These are phyloP conservation scores for Drosophila nikananu DNA, from an alignment of 1,140 invertebrate genomes.

Conservation along the genomic window DNA sequence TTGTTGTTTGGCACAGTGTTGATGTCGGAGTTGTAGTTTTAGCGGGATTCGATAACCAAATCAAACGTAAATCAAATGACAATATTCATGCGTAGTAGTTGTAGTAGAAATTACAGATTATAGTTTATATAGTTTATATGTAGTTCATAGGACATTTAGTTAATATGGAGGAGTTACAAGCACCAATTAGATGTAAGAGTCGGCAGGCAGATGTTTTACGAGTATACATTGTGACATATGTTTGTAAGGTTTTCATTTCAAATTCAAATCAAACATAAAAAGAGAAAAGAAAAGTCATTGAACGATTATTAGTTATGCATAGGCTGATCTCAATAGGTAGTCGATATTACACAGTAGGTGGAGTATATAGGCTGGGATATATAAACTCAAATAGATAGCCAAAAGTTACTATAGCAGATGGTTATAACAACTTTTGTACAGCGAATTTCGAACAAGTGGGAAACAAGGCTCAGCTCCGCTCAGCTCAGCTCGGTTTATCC, in stretches of 20 bases:
- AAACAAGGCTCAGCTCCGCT: slow-evolving; percentile 1
- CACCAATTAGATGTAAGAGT: slow-evolving; percentile 79
- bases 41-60: slow-evolving; percentile 54
- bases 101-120: slow-evolving; percentile 30
- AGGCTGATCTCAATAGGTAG: slow-evolving; percentile 66
- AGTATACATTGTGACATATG: slow-evolving; percentile 74
- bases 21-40: slow-evolving; percentile 50
- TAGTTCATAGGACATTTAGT: slow-evolving; percentile 27
- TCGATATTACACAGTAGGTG: slow-evolving; percentile 59
- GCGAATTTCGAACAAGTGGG: slow-evolving; percentile 52
- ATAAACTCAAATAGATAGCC: slow-evolving; percentile 66
- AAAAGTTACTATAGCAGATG: slow-evolving; percentile 82
- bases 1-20: slow-evolving; percentile 49
- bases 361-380: slow-evolving; percentile 43
- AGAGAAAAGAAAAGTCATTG: slow-evolving; percentile 79
- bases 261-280: slow-evolving; percentile 71
- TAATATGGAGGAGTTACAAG: slow-evolving; percentile 72
- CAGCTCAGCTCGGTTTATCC: not conserved
- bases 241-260: slow-evolving; percentile 61
- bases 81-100: slow-evolving; percentile 72
- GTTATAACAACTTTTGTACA: slow-evolving; percentile 82
- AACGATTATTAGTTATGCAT: slow-evolving; percentile 81
- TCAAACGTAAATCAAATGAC: slow-evolving; percentile 64
- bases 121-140: slow-evolving; percentile 19
- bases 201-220: slow-evolving; percentile 74